phyloP scores from a whole-genome alignment of 2,888 invertebrate species.

The Cordylochernes scorpioides region DNA sequence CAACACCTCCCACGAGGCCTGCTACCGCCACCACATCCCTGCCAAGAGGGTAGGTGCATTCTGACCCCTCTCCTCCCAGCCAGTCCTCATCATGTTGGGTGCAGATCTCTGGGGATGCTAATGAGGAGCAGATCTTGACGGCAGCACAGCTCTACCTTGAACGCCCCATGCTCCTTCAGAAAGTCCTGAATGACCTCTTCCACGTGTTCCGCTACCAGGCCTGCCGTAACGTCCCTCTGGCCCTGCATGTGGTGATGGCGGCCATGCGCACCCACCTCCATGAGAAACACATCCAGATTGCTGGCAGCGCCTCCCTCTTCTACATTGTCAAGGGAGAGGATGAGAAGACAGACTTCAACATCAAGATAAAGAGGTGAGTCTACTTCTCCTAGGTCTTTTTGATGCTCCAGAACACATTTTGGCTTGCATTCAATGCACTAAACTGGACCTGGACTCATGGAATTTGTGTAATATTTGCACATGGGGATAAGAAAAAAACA shows the following conservation, averaged over 20 bases:
- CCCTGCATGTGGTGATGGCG: slow-evolving; percentile 50
- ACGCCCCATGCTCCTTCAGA: slow-evolving; percentile 47
- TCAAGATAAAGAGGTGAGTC: slow-evolving; percentile 34
- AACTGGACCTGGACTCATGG: too few species aligned
- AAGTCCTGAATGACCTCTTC: slow-evolving; percentile 71
- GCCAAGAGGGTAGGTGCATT: slow-evolving; percentile 43
- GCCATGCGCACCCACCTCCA: slow-evolving; percentile 65
- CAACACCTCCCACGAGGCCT: slow-evolving; percentile 63
- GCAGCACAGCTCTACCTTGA: slow-evolving; percentile 55
- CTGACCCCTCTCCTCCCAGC: too few species aligned
- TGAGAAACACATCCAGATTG: slow-evolving; percentile 70
- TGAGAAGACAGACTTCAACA: slow-evolving; percentile 39
- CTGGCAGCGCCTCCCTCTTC: slow-evolving; percentile 61
- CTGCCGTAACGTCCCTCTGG: slow-evolving; percentile 40
- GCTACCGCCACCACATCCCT: slow-evolving; percentile 66
- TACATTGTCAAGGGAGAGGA: slow-evolving; percentile 75
- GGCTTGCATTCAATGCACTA: too few species aligned
- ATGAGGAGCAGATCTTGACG: slow-evolving; percentile 61
- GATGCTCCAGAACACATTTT: too few species aligned
- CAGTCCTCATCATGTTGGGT: slow-evolving; percentile 14
- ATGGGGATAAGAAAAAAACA: too few species aligned
- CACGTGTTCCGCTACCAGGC: slow-evolving; percentile 57
- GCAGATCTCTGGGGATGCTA: slow-evolving; percentile 68
- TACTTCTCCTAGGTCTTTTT: too few species aligned
- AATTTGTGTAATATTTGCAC: too few species aligned